Conservation (phyloP, 2,888 invertebrate species). For the Galerucella calmariensis region DNA sequence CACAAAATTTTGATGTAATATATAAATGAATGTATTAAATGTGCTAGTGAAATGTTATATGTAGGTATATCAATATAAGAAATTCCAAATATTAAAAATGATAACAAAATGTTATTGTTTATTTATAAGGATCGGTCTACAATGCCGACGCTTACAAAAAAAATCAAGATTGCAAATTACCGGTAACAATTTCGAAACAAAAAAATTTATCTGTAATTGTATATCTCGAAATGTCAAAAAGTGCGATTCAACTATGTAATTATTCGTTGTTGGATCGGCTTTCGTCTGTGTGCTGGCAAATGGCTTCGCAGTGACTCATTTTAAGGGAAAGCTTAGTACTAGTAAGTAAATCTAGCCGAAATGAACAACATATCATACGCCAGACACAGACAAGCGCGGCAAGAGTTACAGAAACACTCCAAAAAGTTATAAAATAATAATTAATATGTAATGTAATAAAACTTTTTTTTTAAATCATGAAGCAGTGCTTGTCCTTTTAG, state of each 20-base stretch:
- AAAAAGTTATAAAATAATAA: conserved; percentile 45
- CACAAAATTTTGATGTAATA: conserved; percentile 2
- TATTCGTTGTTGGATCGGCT: conserved; percentile 17
- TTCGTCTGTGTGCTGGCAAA: conserved; percentile 55
- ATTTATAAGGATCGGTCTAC: conserved; percentile 46
- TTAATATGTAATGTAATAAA: conserved; percentile 25
- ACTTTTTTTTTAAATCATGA: neutral
- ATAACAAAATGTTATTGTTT: conserved; percentile 4
- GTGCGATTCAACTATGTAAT: conserved; percentile 14
- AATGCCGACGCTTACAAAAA: conserved; percentile 53
- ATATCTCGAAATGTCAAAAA: conserved; percentile 33
- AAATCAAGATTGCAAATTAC: conserved; percentile 37
- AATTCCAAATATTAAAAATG: conserved; percentile 8
- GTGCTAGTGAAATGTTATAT: conserved; percentile 6
- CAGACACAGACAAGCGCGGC: conserved; percentile 60
- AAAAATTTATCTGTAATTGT: conserved; percentile 38
- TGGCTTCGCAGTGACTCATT: conserved; percentile 38
- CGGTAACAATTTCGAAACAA: conserved; percentile 28
- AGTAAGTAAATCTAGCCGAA: conserved; percentile 25
- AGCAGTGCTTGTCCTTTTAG: no score
- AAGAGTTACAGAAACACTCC: conserved; percentile 50
- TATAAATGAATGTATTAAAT: conserved; percentile 11
- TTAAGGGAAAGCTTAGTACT: conserved; percentile 27
- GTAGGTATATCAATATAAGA: conserved; percentile 16
- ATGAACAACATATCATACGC: conserved; percentile 62